Conservation (phyloP, 2,888 invertebrate species). For the Nomada hirtipes region DNA sequence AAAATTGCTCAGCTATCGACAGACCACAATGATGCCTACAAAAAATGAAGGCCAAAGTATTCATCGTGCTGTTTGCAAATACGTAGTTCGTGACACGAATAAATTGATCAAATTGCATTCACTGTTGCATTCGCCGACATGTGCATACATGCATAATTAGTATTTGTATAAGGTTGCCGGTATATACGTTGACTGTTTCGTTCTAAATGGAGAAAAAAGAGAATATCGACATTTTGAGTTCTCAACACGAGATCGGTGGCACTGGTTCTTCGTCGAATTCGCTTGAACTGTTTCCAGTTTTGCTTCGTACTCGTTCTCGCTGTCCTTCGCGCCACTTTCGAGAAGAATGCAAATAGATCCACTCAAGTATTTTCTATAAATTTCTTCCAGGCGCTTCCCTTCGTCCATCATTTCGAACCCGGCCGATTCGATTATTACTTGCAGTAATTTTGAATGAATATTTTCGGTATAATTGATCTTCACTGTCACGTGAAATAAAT, state of each 20-base stretch:
- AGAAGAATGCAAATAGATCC: conserved; percentile 59
- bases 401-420: neutral
- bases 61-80: conserved; percentile 12
- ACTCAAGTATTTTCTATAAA: conserved; percentile 32
- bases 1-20: neutral
- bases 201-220: neutral
- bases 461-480: too few species aligned
- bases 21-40: neutral
- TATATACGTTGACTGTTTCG: neutral
- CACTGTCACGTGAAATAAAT: too few species aligned
- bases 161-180: conserved; percentile 12
- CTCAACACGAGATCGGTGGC: neutral
- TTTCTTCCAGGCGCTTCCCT: neutral
- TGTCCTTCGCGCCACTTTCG: conserved; percentile 62
- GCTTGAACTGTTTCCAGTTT: conserved; percentile 64
- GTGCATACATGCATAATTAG: neutral
- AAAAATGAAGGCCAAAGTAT: conserved; percentile 32
- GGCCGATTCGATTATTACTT: too few species aligned
- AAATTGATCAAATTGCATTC: conserved; percentile 22
- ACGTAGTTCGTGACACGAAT: conserved; percentile 37
- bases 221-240: neutral
- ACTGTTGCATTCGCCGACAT: neutral
- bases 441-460: too few species aligned
- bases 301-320: conserved; percentile 58
- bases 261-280: conserved; percentile 57